These are phyloP conservation scores for Cnemophilus loriae DNA, from an alignment of 2,113 vertebrate genomes.

Conservation along the genomic window DNA sequence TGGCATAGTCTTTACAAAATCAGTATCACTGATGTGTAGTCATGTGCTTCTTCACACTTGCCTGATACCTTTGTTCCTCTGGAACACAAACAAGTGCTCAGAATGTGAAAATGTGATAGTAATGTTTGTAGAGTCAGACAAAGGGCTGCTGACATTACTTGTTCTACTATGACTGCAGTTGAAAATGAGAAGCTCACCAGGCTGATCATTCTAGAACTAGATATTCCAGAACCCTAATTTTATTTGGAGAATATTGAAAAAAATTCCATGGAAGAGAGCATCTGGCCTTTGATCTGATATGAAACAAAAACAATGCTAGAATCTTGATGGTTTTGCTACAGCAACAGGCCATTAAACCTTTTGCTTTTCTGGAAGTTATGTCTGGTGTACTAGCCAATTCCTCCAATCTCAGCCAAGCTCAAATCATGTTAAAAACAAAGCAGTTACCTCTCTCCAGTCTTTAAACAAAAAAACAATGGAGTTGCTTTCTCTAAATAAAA, in stretches of 20 bases:
- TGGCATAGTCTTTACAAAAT: neutral
- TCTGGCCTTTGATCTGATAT: neutral
- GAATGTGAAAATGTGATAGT: neutral
- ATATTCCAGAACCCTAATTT: neutral
- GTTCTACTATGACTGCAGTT: neutral
- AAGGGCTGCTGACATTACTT: neutral
- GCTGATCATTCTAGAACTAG: neutral
- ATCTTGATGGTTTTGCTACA: neutral
- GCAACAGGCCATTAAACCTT: neutral
- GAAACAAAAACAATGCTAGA: neutral
- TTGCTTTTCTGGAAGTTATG: neutral
- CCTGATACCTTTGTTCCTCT: neutral
- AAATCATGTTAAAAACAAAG: neutral
- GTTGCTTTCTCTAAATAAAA: neutral
- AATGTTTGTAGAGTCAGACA: neutral
- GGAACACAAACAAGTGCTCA: neutral
- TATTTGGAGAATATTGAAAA: neutral
- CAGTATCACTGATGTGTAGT: neutral
- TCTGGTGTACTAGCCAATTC: neutral
- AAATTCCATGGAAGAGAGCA: neutral
- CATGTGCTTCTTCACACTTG: neutral
- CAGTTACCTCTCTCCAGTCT: neutral
- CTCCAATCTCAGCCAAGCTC: neutral
- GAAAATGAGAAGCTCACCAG: neutral
- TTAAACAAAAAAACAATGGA: neutral